These are phyloP conservation scores for Pseudomyrmex sp. DNA, from an alignment of 1,140 invertebrate species.

Conservation along the genomic window DNA sequence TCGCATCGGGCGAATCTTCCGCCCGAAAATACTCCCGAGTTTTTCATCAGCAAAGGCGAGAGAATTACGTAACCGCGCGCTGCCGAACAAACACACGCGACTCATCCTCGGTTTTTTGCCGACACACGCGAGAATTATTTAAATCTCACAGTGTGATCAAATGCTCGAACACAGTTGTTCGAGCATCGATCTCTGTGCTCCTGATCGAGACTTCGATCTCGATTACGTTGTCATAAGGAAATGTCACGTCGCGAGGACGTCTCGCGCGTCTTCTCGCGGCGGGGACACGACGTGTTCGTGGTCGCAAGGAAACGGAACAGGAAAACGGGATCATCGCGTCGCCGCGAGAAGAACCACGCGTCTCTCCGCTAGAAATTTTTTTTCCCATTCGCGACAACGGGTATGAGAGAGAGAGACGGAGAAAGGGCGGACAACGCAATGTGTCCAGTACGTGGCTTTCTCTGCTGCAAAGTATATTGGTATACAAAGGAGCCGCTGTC, in stretches of 20 bases:
- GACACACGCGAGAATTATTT: not conserved
- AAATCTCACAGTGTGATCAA: not conserved
- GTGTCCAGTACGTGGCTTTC: conserved; percentile 1
- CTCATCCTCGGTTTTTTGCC: not conserved
- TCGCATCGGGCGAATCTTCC: not conserved
- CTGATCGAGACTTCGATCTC: not conserved
- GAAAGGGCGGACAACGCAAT: conserved; percentile 5
- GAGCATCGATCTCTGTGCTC: not conserved
- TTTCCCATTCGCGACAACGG: not conserved
- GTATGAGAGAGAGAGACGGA: not conserved
- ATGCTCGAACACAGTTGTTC: not conserved
- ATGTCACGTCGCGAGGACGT: not conserved
- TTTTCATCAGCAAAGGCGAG: not conserved
- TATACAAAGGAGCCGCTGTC: conserved; percentile 68
- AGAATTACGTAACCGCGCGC: conserved; percentile 31
- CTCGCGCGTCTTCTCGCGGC: too few relatives aligned
- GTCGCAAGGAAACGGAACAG: too few relatives aligned
- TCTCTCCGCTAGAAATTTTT: not conserved
- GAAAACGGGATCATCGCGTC: too few relatives aligned
- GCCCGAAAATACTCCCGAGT: conserved; percentile 9
- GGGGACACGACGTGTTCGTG: too few relatives aligned
- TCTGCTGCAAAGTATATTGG: conserved; percentile 41
- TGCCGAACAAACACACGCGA: not conserved
- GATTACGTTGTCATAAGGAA: not conserved
- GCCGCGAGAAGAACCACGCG: too few relatives aligned